These are phyloP conservation scores for Colinus virginianus DNA, from an alignment of 2,113 vertebrate species.

Conservation along the genomic window DNA sequence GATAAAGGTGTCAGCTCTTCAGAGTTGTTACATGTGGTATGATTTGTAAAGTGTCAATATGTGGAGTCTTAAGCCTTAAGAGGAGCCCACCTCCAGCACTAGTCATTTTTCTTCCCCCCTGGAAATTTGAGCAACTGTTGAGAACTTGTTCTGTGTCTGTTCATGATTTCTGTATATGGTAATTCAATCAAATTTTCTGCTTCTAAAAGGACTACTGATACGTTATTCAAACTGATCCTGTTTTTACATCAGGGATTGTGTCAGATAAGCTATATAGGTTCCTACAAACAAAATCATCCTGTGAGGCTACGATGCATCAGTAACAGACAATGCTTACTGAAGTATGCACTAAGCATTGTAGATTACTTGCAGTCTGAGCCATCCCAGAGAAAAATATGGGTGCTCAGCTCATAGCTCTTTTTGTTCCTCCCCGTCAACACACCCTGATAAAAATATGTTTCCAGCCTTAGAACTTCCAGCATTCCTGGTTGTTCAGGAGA, in stretches of 20 bases:
- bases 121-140: not conserved
- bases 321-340: not conserved
- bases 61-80: not conserved
- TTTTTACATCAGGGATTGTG: not conserved
- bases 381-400: not conserved
- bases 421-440: not conserved
- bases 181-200: not conserved
- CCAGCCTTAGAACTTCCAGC: not conserved
- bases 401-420: not conserved
- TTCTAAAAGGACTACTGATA: not conserved
- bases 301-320: not conserved
- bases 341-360: rapidly evolving
- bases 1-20: not conserved
- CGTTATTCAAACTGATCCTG: not conserved
- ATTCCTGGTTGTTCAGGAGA: not conserved
- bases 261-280: not conserved
- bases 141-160: not conserved
- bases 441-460: not conserved
- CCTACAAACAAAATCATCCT: not conserved
- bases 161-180: not conserved
- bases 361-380: not conserved
- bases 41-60: not conserved
- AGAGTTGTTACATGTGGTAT: not conserved
- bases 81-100: not conserved
- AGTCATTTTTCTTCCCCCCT: not conserved